Evolutionary conservation across 2,113 vertebrate species (phyloP), one percentile per base, ranked within the genome.

Genomic region (Cranoglanis bouderius): DNA sequence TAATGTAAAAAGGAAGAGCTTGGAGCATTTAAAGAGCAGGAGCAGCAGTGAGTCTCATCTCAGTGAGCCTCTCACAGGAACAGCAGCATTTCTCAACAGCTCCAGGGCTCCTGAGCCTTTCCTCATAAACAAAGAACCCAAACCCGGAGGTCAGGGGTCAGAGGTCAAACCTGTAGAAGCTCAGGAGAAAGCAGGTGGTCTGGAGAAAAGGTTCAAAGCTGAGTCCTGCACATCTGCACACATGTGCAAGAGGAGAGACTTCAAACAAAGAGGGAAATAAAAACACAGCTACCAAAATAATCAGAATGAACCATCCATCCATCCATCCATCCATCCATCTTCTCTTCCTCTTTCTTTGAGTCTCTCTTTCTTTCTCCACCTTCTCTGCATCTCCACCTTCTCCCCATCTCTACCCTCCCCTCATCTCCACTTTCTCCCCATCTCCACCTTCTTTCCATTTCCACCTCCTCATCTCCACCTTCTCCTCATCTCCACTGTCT

Each of bases 101-200:
- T 70, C 32, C 32, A 9, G 35, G 70, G 72, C 19, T 24, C 12
- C 38, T 43, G 38, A 74, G 74, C 19, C 21, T 0, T 26, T 82
- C 75, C 65, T 80, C 59, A 13, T 63, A 90, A 88, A 87, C 61
- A 84, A 86, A 82, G 46, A 24, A 26, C 83, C 65, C 55, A 72
- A 65, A 46, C 74, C 61, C 4, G n/a, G 65, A 32, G 24, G 43
- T 53, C 77, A 49, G 74, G 65, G 81, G 81, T 88, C 43, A 65
- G 46, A 87, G 87, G 78, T 91, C 61, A 67, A 80, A 35, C 32
- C 38, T 59, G 59, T 70, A 87, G 86, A 82, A 86, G 83, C 88
- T 80, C 63, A 38, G n/a, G 38, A 77, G 82, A 84, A 85, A 82
- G 26, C 87, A 87, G 89, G 85, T 80, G 87, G 86, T 75, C 57